These are phyloP conservation scores for Catocala nupta DNA, from an alignment of 2,888 invertebrate genomes.

Conservation along the genomic window DNA sequence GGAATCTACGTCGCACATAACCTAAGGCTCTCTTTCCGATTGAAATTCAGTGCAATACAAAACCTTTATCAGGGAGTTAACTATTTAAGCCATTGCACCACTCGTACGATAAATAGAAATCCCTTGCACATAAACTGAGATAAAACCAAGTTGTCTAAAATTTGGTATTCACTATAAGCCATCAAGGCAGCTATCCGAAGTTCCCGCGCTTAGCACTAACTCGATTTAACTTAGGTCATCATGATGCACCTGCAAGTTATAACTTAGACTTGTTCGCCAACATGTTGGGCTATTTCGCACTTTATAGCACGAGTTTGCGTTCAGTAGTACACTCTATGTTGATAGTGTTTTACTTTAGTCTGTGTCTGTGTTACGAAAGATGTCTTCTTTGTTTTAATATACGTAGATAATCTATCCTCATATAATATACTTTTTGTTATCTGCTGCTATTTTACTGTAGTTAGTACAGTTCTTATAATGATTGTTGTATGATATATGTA, in stretches of 20 bases:
- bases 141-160: slow-evolving; percentile 16
- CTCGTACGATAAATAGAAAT: neutral
- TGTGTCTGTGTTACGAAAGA: neutral
- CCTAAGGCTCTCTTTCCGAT: too few relatives aligned
- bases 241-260: slow-evolving; percentile 46
- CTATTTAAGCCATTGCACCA: too few relatives aligned
- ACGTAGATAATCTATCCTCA: too few relatives aligned
- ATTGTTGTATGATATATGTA: too few relatives aligned
- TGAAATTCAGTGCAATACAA: too few relatives aligned
- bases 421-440: too few relatives aligned
- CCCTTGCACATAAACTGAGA: neutral
- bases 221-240: slow-evolving; percentile 58
- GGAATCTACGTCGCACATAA: too few relatives aligned
- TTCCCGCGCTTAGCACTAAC: slow-evolving; percentile 44
- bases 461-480: too few relatives aligned
- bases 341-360: neutral
- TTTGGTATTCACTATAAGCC: slow-evolving; percentile 42
- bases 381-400: too few relatives aligned
- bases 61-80: too few relatives aligned
- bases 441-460: too few relatives aligned
- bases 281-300: slow-evolving; percentile 10
- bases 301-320: slow-evolving; percentile 3
- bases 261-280: slow-evolving; percentile 24
- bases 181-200: slow-evolving; percentile 39
- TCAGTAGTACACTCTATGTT: neutral